These are phyloP conservation scores for Natrix natrix DNA, from an alignment of 2,797 vertebrate species.

Conservation along the genomic window DNA sequence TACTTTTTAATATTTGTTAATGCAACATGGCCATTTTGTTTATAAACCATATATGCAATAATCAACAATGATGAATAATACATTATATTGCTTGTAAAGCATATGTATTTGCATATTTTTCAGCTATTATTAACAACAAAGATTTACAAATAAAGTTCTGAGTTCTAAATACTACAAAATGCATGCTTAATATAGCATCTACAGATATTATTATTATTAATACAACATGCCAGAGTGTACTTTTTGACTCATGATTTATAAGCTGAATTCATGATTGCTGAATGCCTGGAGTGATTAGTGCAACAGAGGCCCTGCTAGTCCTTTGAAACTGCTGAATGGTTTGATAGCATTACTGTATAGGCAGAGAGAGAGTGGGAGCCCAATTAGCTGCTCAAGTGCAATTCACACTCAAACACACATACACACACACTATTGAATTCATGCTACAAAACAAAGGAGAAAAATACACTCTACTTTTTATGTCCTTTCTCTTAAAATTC, in stretches of 20 bases:
- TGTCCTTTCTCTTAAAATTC: conserved; percentile 15
- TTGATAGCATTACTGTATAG: conserved; percentile 1
- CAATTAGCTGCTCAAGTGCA: conserved; percentile 4
- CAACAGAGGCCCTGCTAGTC: conserved; percentile 2
- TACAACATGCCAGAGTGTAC: conserved; percentile 1
- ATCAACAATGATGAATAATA: not conserved
- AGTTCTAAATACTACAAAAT: not conserved
- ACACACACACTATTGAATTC: not conserved
- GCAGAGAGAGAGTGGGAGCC: conserved; percentile 2
- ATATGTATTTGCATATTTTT: not conserved
- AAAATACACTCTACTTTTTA: conserved; percentile 17
- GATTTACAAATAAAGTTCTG: not conserved
- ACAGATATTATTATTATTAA: not conserved
- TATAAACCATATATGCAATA: not conserved
- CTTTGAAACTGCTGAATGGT: conserved; percentile 11
- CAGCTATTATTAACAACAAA: not conserved
- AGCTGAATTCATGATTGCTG: not conserved
- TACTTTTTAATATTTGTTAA: not conserved
- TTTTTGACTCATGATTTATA: conserved; percentile 13
- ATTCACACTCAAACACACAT: not conserved
- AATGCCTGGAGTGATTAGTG: conserved; percentile 7
- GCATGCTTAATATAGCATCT: not conserved
- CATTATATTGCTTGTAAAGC: not conserved
- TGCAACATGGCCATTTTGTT: not conserved
- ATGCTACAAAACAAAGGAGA: not conserved